These are phyloP conservation scores for Papilio gigon DNA, from an alignment of 2,888 invertebrate genomes.

Conservation along the genomic window DNA sequence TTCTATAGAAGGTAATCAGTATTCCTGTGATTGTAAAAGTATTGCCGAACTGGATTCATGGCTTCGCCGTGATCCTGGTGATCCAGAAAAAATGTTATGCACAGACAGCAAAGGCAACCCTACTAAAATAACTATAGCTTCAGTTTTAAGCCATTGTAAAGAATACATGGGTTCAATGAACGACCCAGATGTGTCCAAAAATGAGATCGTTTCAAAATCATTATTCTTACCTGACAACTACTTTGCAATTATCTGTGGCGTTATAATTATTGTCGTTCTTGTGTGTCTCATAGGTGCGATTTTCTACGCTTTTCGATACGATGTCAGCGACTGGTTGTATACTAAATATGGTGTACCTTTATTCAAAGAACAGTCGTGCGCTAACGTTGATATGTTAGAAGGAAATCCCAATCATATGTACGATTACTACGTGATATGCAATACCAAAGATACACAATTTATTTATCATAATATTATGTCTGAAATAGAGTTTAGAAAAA, in stretches of 20 bases:
- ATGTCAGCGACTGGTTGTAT: conserved; percentile 90
- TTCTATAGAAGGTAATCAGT: conserved; percentile 89
- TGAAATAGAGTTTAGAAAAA: conserved; percentile 87
- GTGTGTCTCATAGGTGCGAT: conserved; percentile 87
- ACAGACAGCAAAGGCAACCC: conserved; percentile 81
- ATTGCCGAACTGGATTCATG: conserved; percentile 86
- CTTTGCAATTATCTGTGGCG: conserved; percentile 88
- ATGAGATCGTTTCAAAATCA: conserved; percentile 82
- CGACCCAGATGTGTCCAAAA: conserved; percentile 74
- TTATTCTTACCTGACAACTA: conserved; percentile 86
- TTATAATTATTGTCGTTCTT: conserved; percentile 86
- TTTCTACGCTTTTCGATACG: conserved; percentile 88
- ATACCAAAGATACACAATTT: conserved; percentile 89
- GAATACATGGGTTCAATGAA: conserved; percentile 82
- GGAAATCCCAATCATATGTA: conserved; percentile 88
- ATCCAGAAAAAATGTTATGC: conserved; percentile 87
- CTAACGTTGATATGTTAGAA: conserved; percentile 83
- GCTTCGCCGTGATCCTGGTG: conserved; percentile 85
- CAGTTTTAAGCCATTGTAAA: conserved; percentile 83
- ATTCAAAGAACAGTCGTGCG: conserved; percentile 87
- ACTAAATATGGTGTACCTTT: conserved; percentile 90
- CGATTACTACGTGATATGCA: conserved; percentile 94
- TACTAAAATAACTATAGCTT: conserved; percentile 79
- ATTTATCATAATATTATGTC: conserved; percentile 86
- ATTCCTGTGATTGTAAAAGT: conserved; percentile 91